Evolutionary conservation across 2,113 vertebrate species (phyloP).

Genomic region (Xyrauchen texanus): DNA sequence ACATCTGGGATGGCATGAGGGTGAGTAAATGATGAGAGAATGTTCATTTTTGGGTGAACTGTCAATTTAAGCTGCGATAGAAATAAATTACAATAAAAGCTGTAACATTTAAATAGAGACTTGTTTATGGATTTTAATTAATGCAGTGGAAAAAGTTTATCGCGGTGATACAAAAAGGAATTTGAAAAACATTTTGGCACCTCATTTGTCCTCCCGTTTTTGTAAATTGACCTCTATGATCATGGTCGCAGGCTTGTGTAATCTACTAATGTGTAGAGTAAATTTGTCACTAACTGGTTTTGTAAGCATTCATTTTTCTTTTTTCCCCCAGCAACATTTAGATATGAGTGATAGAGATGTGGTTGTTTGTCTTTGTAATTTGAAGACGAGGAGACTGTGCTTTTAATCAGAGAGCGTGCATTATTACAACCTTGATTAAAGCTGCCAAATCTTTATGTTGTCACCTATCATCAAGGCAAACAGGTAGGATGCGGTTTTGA

Average conservation of each 20-base stretch:
- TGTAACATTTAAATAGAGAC: too few species aligned
- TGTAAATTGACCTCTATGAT: neutral
- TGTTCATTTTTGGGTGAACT: too few species aligned
- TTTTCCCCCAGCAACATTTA: conserved; percentile 2
- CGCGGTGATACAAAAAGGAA: neutral
- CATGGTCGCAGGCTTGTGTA: conserved; percentile 4
- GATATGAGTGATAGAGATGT: conserved; percentile 53
- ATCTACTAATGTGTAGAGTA: conserved; percentile 34
- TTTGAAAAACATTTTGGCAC: neutral
- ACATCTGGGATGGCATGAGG: too few species aligned
- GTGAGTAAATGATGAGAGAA: too few species aligned
- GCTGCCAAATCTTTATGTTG: conserved; percentile 70
- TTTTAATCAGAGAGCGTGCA: conserved; percentile 71
- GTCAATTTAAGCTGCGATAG: too few species aligned
- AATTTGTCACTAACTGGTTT: conserved; percentile 18
- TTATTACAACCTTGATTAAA: conserved; percentile 80
- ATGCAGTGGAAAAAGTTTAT: neutral
- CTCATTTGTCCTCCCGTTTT: conserved; percentile 3
- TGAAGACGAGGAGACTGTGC: conserved; percentile 73
- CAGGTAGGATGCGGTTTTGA: conserved; percentile 69
- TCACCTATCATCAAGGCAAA: conserved; percentile 70
- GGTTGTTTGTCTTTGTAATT: conserved; percentile 74
- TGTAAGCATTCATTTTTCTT: conserved; percentile 8
- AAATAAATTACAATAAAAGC: too few species aligned
- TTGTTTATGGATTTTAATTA: neutral